phyloP scores from a whole-genome alignment of 2,888 invertebrate species.

The Nomada goodeniana region DNA sequence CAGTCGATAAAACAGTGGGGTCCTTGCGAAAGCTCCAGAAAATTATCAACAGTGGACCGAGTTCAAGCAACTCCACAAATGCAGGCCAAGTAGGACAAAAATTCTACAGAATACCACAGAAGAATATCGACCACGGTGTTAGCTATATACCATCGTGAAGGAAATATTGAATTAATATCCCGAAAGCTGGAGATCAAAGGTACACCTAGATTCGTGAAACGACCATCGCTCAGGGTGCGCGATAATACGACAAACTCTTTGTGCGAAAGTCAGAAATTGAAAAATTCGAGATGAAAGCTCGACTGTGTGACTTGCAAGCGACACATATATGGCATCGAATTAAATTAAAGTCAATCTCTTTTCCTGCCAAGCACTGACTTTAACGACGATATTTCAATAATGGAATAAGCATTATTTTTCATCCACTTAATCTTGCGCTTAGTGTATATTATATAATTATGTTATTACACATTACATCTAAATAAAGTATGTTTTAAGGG shows the following conservation, averaged over 20 bases:
- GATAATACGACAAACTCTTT: constrained; percentile 17
- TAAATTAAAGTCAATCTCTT: constrained; percentile 36
- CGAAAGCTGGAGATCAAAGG: constrained; percentile 21
- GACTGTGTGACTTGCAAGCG: constrained; percentile 4
- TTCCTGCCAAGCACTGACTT: neutral
- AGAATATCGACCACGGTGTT: constrained; percentile 39
- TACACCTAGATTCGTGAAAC: neutral
- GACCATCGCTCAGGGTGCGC: neutral
- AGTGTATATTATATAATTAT: too few species aligned
- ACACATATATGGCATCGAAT: constrained; percentile 14
- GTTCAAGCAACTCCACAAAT: neutral
- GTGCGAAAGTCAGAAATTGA: neutral
- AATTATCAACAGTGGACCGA: constrained; percentile 44
- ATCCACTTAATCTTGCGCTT: neutral
- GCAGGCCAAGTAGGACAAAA: neutral
- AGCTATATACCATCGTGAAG: neutral
- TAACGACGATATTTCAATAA: neutral
- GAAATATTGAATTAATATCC: constrained; percentile 34
- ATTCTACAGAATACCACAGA: neutral
- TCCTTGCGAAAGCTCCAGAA: constrained; percentile 44
- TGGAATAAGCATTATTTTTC: neutral
- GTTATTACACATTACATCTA: too few species aligned
- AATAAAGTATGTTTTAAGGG: neutral
- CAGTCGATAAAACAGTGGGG: constrained; percentile 56
- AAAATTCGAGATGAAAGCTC: constrained; percentile 20